Base-by-base conservation (phyloP, 2,797 vertebrate species). In the Phylloscopus collybita region DNA sequence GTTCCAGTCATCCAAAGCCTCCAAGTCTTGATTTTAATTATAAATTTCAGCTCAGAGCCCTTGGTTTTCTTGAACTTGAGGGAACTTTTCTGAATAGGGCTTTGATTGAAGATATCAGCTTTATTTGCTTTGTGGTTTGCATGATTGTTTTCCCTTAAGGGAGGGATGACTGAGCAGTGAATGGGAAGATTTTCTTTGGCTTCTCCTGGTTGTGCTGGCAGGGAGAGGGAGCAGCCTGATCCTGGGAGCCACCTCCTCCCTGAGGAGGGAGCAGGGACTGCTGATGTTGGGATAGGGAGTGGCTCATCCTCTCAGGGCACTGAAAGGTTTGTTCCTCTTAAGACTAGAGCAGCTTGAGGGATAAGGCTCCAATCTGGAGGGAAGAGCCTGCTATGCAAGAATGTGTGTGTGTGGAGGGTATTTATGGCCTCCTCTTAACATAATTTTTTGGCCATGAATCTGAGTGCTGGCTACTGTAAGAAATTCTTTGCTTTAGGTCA, bases 101-200 rank as follows among this genome's bases (percentile, higher is more conserved):
- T 83, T 36, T 67, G 72, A 45, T 78, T 50, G 40, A 57, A 74
- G 54, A 14, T 11, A 56, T 0, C 36, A 5, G 23, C 53, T 86
- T 72, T 80, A 23, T 76, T 64, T 94, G 57, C 65, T 94, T 40
- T 78, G 79, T 23, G 13, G 32, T 62, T 75, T 75, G 40, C n/a
- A 57, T 45, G 32, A 59, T 70, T 73, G 7, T n/a, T 51, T 61
- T 66, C 26, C 64, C 64, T 22, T 18, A 40, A 75, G 44, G 51
- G 69, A 74, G 34, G 26, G 21, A 47, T 36, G 49, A 69, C n/a
- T 20, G 80, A 47, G 44, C 25, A 59, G 56, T 11, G n/a, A 40
- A 51, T 26, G 36, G 30, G 38, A 72, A n/a, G 67, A 16, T 49
- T 57, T 17, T 27, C 71, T 85, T 59, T 57, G 21, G 47, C 16